Evolutionary conservation across 2,797 vertebrate genomes (phyloP).

Genomic region (Pteropus rufus): DNA sequence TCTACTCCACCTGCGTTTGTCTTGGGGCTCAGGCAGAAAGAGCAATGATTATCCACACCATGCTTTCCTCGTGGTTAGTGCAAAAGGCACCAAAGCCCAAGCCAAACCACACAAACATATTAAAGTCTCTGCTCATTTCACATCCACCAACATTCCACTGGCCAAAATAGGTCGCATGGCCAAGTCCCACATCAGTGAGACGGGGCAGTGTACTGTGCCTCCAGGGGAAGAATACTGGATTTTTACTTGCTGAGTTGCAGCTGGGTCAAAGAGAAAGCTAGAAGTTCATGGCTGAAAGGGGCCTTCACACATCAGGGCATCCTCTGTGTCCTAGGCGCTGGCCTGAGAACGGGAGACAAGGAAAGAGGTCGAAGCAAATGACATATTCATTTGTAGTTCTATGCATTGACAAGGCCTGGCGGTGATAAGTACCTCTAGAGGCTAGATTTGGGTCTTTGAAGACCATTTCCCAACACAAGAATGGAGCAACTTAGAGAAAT

Average conservation of each 20-base stretch:
- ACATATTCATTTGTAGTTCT: background rate
- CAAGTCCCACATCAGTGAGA: background rate
- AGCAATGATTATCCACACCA: background rate
- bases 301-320: background rate
- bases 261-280: background rate
- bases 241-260: background rate
- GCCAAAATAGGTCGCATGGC: background rate
- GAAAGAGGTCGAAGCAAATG: background rate
- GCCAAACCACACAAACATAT: background rate
- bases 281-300: background rate
- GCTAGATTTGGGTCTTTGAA: background rate
- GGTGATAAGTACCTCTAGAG: background rate
- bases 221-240: background rate
- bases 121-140: background rate
- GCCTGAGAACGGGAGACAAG: background rate
- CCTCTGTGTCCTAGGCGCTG: background rate
- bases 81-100: background rate
- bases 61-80: background rate
- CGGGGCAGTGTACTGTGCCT: background rate
- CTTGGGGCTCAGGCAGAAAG: background rate
- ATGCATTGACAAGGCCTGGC: background rate
- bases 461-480: background rate
- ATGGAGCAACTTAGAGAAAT: background rate
- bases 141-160: background rate
- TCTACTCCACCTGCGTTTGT: background rate